Percentiles rank a stretch among this genome's conserved stretches.
Conservation (phyloP, 1,140 invertebrate genomes). For the Samia ricini region DNA sequence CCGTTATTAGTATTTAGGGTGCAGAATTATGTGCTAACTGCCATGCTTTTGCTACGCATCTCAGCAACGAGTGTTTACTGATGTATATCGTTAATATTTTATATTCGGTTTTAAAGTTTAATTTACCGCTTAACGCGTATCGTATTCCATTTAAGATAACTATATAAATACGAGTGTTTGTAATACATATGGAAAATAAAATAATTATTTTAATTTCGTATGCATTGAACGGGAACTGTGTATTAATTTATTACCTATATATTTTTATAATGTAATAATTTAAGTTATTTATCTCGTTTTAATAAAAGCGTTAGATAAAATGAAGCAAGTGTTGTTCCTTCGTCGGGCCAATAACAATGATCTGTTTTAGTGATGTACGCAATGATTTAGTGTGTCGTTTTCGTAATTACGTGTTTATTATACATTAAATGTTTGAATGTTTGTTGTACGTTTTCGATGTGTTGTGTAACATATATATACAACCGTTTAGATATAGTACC, state of each 20-base stretch:
- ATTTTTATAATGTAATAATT: constrained; percentile 54
- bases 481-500: constrained; percentile 42
- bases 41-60: constrained; percentile 70
- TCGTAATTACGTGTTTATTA: constrained; percentile 28
- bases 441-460: constrained; percentile 36
- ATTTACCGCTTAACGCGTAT: constrained; percentile 54
- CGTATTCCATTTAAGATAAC: constrained; percentile 68
- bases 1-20: constrained; percentile 71
- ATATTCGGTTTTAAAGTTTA: constrained; percentile 48
- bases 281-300: constrained; percentile 72
- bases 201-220: constrained; percentile 48
- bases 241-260: constrained; percentile 73
- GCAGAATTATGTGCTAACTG: constrained; percentile 71
- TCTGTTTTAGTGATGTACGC: constrained; percentile 51
- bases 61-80: constrained; percentile 59
- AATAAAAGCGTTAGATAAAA: constrained; percentile 41
- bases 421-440: constrained; percentile 40
- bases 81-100: constrained; percentile 45
- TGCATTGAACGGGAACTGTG: constrained; percentile 70
- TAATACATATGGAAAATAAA: constrained; percentile 50
- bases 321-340: constrained; percentile 35
- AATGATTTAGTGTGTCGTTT: constrained; percentile 29
- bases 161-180: constrained; percentile 66
- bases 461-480: constrained; percentile 23
- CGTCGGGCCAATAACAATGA: constrained; percentile 45